Evolutionary conservation across 2,113 vertebrate species (phyloP), one percentile per base, ranked within the genome.

Genomic region (Leptobrachium leishanense): DNA sequence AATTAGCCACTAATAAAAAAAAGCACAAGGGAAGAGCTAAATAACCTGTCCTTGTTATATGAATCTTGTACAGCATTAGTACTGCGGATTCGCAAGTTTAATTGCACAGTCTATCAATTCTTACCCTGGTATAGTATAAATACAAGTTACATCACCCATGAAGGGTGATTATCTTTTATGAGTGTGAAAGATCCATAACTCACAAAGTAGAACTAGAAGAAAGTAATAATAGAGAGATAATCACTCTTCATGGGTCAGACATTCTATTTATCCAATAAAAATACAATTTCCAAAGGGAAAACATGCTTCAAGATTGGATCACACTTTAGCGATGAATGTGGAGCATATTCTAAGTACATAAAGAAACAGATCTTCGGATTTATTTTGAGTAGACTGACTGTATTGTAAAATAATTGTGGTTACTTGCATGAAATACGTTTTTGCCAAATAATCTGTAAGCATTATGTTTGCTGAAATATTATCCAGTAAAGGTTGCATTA

Each of bases 131-230:
- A 64, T 68, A 83, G 85, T 80, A 85, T 79, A 86, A 87, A 85
- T 73, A 85, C 84, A 83, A 84, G 85, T 82, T 77, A 82, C 81
- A 85, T 90, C 87, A 89, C 84, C 88, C 87, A 84, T 90, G 89
- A 88, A 88, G 89, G 88, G 86, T 86, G 86, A 87, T 88, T 90
- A 85, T 87, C 87, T 87, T 87, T 89, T 87, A 87, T 78, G 86
- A 85, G 82, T 77, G 79, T 81, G 79, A 67, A 81, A 75, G 83
- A 83, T 76, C 85, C 78, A 84, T 87, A 86, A 86, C 84, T 89
- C 87, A 83, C 44, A 84, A 84, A 83, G 84, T 86, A 82, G 82
- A 68, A 31, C 43, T 78, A 84, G 81, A 78, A 84, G 78, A 50
- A 84, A 79, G 76, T 6, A 79, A 84, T 81, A 78, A 72, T 76